phyloP scores from a whole-genome alignment of 1,140 invertebrate genomes.

The Pseudomyrmex pallidus region DNA sequence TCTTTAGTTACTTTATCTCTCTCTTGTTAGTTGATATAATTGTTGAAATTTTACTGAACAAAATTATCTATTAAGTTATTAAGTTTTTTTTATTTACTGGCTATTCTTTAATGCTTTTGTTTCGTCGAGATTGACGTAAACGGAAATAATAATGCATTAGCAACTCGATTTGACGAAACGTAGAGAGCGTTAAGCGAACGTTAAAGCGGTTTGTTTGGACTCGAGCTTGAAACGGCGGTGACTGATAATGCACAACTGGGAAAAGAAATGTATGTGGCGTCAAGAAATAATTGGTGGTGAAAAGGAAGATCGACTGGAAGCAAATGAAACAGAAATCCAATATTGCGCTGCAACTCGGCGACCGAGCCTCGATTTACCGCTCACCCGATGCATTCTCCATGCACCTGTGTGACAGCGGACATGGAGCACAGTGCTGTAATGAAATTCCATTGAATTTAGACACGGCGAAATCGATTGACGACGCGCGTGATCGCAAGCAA shows the following conservation, averaged over 20 bases:
- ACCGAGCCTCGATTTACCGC: slow-evolving; percentile 57
- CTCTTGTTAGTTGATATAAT: too few species aligned
- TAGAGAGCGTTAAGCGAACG: neutral
- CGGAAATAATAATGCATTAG: neutral
- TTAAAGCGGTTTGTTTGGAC: slow-evolving; percentile 6
- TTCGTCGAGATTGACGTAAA: neutral
- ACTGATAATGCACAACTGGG: slow-evolving; percentile 8
- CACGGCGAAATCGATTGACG: slow-evolving; percentile 17
- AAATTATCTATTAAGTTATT: too few species aligned
- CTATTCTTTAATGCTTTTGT: neutral
- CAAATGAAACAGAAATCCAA: slow-evolving; percentile 63
- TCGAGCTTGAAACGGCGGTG: slow-evolving; percentile 6
- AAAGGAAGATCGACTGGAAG: slow-evolving; percentile 23
- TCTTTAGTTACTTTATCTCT: too few species aligned
- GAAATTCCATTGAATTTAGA: slow-evolving; percentile 69
- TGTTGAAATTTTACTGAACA: too few species aligned
- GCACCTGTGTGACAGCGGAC: slow-evolving; percentile 63
- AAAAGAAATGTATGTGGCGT: neutral
- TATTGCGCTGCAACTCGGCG: slow-evolving; percentile 49
- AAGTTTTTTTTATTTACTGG: neutral
- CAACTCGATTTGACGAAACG: slow-evolving; percentile 5
- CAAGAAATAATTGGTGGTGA: slow-evolving; percentile 54
- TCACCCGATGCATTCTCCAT: slow-evolving; percentile 62
- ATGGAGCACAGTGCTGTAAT: slow-evolving; percentile 63
- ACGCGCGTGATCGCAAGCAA: slow-evolving; percentile 20